Evolutionary conservation across 2,888 invertebrate genomes (phyloP), one percentile per base, ranked within the genome.

Genomic region (Psylliodes chrysocephalus): DNA sequence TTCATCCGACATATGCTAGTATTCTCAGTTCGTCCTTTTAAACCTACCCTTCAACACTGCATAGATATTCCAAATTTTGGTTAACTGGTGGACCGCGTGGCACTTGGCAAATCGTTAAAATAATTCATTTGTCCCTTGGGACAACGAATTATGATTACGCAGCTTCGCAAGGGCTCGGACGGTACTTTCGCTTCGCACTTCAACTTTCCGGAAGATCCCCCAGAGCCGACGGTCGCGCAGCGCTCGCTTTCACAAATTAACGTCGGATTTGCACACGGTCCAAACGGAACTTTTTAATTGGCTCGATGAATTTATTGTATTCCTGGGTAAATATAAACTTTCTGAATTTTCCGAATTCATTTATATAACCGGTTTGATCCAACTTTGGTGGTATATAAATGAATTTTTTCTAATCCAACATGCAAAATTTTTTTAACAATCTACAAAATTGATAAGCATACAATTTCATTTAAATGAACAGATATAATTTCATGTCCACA

Each of bases 81-180:
- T 59, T 22, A 25, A 30, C 22, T n/a, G 59, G 40, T 49, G 61
- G 46, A 22, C 44, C 60, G 49, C 57, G 19, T 46, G 49, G 63
- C 66, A 63, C 63, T 66, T 60, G 53, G 62, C 64, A 66, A 73
- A 74, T 73, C 72, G 72, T 77, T 75, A 76, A 78, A 76, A 74
- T 79, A 77, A 79, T 79, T 78, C 77, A 79, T 79, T 72, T 74
- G 69, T 73, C 79, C 73, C 75, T 44, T 12, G 78, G 74, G 79
- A 76, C 62, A 54, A 73, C 73, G 76, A 78, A 78, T 78, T 78
- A 77, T 77, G 78, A 78, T 77, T 77, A 76, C 71, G 69, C 68
- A 54, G 62, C 62, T 15, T 53, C 46, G 68, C 52, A 33, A 17
- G 47, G 35, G 18, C 15, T 8, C 14, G 18, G 15, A 28, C 10